Evolutionary conservation across 2,888 invertebrate species (phyloP), one percentile per base, ranked within the genome.

Genomic region (Dorcus hopei): DNA sequence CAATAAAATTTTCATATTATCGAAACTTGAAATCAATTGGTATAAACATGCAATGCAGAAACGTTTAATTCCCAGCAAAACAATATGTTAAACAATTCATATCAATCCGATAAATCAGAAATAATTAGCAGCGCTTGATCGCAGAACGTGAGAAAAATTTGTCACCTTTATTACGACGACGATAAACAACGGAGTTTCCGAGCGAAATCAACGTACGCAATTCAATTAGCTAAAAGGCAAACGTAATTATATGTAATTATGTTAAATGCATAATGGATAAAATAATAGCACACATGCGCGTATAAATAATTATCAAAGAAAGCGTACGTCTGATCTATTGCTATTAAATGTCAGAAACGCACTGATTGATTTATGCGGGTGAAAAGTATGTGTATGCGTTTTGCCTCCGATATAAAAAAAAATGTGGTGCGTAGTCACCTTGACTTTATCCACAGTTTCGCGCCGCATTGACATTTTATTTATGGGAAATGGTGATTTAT

Each of bases 191-290:
- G 42, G 26, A 33, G 26, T 33, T 33, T 33, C 26, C 5, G 26
- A 33, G 26, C 26, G 26, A 33, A 33, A 33, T 33, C 26, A 45
- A 45, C 19, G 45, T 9, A 45, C 14, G 45, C 45, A 45, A 43
- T 45, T 45, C 23, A 33, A 16, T 45, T 45, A 45, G 45, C 14
- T 45, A 45, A 45, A 11, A 19, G 23, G 23, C 9, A 14, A 9
- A 19, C 9, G 45, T 45, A 45, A 45, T 45, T 45, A 23, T 45
- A 45, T 45, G 45, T 45, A 11, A 45, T 45, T 19, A 45, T 41
- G 41, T 14, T 45, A 45, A 45, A 45, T 45, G 45, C 45, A 45
- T 45, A 45, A 45, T 45, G 45, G 45, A 45, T 45, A 23, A 9
- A 45, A 45, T n/a, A 45, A 45, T 45, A 19, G 45, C 23, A 19